Evolutionary conservation across 2,113 vertebrate species (phyloP).

Genomic region (Rhinichthys klamathensis): DNA sequence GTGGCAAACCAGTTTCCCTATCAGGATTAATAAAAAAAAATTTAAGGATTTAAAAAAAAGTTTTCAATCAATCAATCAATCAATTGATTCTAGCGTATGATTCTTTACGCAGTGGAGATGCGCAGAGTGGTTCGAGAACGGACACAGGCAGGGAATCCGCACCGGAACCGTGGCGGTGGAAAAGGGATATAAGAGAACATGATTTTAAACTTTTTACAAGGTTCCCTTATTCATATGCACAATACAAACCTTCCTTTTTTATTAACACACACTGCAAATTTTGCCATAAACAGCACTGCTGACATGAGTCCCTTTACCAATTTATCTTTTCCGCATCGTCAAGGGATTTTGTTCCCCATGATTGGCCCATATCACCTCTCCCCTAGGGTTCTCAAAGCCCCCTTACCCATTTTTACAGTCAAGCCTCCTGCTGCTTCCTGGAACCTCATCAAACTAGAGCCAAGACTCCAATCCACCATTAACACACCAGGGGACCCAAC

Average conservation of each 20-base stretch:
- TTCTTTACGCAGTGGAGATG: too few species aligned
- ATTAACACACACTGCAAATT: constrained; percentile 2
- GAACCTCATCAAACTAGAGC: constrained; percentile 56
- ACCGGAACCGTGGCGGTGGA: too few species aligned
- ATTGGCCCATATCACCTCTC: constrained; percentile 43
- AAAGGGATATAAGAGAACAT: too few species aligned
- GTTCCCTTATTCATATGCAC: neutral
- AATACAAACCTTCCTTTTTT: neutral
- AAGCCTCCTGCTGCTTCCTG: constrained; percentile 56
- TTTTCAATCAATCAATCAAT: too few species aligned
- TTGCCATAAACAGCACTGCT: constrained; percentile 45
- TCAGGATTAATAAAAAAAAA: too few species aligned
- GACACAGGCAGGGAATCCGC: too few species aligned
- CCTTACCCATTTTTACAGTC: constrained; percentile 42
- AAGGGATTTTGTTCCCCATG: constrained; percentile 48
- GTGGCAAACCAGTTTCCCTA: too few species aligned
- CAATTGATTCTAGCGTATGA: too few species aligned
- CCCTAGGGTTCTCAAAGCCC: constrained; percentile 22
- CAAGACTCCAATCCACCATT: constrained; percentile 51
- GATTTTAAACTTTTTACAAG: neutral
- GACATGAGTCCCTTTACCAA: constrained; percentile 37
- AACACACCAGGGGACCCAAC: constrained; percentile 55
- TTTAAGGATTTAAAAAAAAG: too few species aligned
- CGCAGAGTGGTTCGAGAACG: too few species aligned
- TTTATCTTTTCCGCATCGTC: constrained; percentile 46